Percentiles rank a stretch among this genome's conserved stretches.
phyloP scores from a whole-genome alignment of 2,888 invertebrate species.

The Muschampia plurimacula region DNA sequence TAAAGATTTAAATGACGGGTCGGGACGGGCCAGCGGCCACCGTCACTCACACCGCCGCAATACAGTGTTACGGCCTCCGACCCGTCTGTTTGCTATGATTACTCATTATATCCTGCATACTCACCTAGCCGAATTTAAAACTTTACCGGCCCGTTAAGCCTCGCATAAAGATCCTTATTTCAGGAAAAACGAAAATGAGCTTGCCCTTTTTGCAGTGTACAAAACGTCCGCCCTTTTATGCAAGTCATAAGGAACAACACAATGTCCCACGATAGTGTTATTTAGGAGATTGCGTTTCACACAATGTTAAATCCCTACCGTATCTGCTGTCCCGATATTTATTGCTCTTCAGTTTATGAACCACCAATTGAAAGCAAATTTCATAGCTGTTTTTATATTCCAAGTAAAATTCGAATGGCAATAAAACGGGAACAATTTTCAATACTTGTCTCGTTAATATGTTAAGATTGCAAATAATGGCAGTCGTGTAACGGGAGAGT shows the following conservation, averaged over 20 bases:
- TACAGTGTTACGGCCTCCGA: conserved; percentile 25
- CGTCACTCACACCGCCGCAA: conserved; percentile 39
- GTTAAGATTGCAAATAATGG: conserved; percentile 65
- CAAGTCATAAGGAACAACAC: background rate
- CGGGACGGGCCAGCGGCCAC: conserved; percentile 48
- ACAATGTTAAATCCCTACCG: background rate
- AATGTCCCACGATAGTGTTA: background rate
- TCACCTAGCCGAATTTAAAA: conserved; percentile 34
- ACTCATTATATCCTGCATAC: conserved; percentile 35
- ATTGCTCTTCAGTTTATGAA: background rate
- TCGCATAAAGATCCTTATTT: conserved; percentile 19
- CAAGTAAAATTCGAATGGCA: conserved; percentile 25
- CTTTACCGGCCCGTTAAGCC: conserved; percentile 25
- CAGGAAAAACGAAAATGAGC: conserved; percentile 13
- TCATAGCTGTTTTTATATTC: conserved; percentile 28
- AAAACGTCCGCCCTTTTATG: background rate
- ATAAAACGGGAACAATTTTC: conserved; percentile 56
- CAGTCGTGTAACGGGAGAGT: conserved; percentile 72
- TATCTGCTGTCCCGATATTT: conserved; percentile 5
- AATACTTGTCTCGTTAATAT: conserved; percentile 67
- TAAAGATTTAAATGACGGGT: conserved; percentile 79
- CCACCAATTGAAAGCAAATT: conserved; percentile 13
- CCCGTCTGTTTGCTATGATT: conserved; percentile 36
- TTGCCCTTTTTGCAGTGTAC: conserved; percentile 10
- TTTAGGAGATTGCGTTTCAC: background rate